phyloP scores from a whole-genome alignment of 2,888 invertebrate species.

The Acrobasis consociella region DNA sequence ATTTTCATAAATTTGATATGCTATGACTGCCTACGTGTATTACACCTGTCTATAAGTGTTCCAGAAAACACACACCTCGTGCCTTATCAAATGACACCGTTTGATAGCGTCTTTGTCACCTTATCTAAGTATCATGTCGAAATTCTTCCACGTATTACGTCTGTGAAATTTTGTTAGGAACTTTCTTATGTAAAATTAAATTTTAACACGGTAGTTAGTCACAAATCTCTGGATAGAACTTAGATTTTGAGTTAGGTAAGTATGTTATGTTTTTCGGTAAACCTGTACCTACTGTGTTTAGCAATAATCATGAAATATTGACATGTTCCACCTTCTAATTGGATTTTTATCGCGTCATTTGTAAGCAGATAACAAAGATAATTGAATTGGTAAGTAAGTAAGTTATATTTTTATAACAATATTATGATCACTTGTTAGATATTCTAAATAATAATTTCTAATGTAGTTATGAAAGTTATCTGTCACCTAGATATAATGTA shows the following conservation, averaged over 20 bases:
- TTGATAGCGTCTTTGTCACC: conserved; percentile 73
- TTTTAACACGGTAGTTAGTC: not conserved
- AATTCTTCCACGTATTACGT: conserved; percentile 77
- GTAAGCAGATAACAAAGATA: not conserved
- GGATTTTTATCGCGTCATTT: not conserved
- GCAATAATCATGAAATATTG: not conserved
- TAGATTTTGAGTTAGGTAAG: not conserved
- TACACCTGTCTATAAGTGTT: conserved; percentile 53
- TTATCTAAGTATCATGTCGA: conserved; percentile 75
- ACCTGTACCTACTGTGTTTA: not conserved
- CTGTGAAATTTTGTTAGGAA: conserved; percentile 35
- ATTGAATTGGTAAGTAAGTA: not conserved
- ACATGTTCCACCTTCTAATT: not conserved
- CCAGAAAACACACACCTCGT: conserved; percentile 71
- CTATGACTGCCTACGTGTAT: conserved; percentile 11
- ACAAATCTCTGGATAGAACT: too few relatives aligned
- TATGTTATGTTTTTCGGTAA: not conserved
- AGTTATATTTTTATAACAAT: not conserved
- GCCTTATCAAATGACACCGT: conserved; percentile 80
- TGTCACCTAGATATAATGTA: conserved; percentile 65
- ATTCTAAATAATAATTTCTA: too few relatives aligned
- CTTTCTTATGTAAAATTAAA: not conserved
- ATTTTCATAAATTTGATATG: conserved; percentile 4
- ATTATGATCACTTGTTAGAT: not conserved
- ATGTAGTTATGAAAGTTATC: conserved; percentile 51